A percentile compares a stretch with the other conserved stretches of the same genome.
phyloP scores from a whole-genome alignment of 2,113 vertebrate species.

The Mesitornis unicolor region DNA sequence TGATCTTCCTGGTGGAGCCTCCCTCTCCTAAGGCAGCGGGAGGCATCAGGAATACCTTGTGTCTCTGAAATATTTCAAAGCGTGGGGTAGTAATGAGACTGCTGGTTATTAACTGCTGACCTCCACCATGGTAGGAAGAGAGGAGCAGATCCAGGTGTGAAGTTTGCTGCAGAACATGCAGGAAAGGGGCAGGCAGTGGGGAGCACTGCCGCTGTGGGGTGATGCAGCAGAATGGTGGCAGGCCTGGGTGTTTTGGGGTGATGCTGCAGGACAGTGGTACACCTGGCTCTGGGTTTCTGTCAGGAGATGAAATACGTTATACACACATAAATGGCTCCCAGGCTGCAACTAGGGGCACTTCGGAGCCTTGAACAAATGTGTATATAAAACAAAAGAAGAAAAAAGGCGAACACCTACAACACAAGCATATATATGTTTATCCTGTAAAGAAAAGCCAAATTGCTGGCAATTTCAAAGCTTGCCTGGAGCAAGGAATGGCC shows the following conservation, averaged over 20 bases:
- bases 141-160: neutral
- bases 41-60: neutral
- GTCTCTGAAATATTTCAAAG: neutral
- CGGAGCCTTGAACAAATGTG: neutral
- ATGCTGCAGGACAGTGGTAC: neutral
- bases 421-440: neutral
- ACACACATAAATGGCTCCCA: neutral
- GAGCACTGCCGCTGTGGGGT: rapidly evolving
- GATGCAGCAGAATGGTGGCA: neutral
- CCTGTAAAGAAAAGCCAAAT: neutral
- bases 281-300: neutral
- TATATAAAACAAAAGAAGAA: neutral
- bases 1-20: neutral
- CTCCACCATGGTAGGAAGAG: neutral
- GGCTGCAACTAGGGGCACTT: neutral
- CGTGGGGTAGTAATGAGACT: neutral
- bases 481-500: neutral
- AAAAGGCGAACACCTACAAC: neutral
- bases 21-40: neutral
- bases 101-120: neutral
- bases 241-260: neutral
- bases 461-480: neutral
- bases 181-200: neutral
- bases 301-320: neutral
- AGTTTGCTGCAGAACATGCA: neutral